Evolutionary conservation across 2,113 vertebrate species (phyloP).

Genomic region (Tretioscincus oriximinensis): DNA sequence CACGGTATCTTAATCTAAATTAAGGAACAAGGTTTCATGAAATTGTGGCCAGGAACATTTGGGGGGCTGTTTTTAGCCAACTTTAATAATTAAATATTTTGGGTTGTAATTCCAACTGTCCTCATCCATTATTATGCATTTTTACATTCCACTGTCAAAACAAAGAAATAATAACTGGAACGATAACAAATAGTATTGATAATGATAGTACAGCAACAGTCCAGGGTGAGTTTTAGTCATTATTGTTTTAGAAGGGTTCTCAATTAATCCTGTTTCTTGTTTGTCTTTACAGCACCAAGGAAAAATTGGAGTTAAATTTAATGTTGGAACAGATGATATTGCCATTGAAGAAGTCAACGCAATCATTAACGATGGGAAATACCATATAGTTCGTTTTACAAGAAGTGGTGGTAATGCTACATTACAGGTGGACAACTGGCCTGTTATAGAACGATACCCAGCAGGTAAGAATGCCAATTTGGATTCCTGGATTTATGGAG

Average conservation of each 20-base stretch:
- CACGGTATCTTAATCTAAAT: too few species aligned
- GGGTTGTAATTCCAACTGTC: background rate
- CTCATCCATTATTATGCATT: background rate
- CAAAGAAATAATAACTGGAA: too few species aligned
- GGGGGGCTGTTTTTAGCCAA: too few species aligned
- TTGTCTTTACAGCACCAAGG: constrained; percentile 84
- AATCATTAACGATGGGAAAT: constrained; percentile 98
- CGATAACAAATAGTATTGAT: too few species aligned
- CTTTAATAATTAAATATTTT: background rate
- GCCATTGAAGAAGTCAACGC: constrained; percentile 95
- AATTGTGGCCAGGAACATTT: too few species aligned
- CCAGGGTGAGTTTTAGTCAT: background rate
- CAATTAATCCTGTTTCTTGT: constrained; percentile 42
- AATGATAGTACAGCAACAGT: too few species aligned
- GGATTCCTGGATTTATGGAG: constrained; percentile 11
- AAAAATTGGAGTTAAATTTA: constrained; percentile 96
- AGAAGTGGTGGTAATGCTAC: constrained; percentile 98
- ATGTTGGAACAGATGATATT: constrained; percentile 98
- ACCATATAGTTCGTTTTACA: constrained; percentile 98
- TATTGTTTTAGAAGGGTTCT: constrained; percentile 41
- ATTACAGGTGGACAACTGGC: constrained; percentile 98
- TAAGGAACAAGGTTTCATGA: too few species aligned
- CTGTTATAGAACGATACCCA: constrained; percentile 96
- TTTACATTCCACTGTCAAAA: too few species aligned
- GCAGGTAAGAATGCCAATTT: constrained; percentile 85